Conservation (phyloP, 2,113 vertebrate genomes). For the Oxyura jamaicensis region DNA sequence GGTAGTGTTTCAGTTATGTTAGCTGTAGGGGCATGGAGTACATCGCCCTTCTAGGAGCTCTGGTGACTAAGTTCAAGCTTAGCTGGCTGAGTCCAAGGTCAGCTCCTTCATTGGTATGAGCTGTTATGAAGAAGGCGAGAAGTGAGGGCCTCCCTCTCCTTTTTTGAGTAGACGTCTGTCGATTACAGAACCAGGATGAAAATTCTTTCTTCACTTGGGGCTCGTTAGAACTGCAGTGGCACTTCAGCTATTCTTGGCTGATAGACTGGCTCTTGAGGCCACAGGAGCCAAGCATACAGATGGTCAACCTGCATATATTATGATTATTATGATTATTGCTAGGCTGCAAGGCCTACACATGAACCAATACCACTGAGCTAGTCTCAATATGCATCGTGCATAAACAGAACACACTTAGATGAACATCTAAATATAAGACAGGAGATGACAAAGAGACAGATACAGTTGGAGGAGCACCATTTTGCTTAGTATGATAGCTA, state of each 20-base stretch:
- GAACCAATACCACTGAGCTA: not conserved
- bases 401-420: not conserved
- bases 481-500: not conserved
- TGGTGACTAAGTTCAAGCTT: not conserved
- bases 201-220: not conserved
- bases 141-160: not conserved
- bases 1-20: not conserved
- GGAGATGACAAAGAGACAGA: not conserved
- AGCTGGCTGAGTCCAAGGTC: not conserved
- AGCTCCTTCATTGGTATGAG: not conserved
- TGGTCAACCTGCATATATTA: not conserved
- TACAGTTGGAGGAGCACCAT: not conserved
- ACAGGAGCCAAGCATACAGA: not conserved
- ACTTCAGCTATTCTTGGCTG: not conserved
- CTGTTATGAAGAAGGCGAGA: not conserved
- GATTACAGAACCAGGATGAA: not conserved
- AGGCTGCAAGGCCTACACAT: not conserved
- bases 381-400: not conserved
- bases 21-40: fast-evolving
- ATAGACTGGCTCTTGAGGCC: not conserved
- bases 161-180: not conserved
- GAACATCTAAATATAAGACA: not conserved
- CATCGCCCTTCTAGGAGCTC: not conserved
- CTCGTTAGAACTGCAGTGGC: not conserved
- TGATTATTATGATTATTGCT: not conserved